Evolutionary conservation across 2,888 invertebrate species (phyloP), one percentile per base, ranked within the genome.

Genomic region (Pinctada fucata): DNA sequence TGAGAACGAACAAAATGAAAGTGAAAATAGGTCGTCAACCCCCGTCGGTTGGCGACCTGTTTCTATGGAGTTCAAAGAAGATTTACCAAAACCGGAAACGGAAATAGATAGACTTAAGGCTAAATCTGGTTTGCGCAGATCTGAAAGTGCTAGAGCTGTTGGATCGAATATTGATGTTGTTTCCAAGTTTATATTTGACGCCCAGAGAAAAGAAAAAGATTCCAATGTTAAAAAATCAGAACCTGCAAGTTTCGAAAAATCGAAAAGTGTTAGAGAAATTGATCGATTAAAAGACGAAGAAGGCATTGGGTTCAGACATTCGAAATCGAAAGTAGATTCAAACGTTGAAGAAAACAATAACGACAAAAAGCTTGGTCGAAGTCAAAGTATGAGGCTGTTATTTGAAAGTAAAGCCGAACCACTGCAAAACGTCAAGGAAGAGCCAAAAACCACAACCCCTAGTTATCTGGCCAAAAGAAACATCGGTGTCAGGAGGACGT

Each of bases 381-480:
- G 84, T 69, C 79, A 86, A 31, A 86, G 86, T 80, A 83, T 82
- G n/a, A 80, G 82, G 73, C 68, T 82, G n/a, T 76, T 79, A 66
- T 78, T 81, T 64, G 81, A 81, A 49, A 79, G 75, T 10, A 73
- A 71, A 50, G 82, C 69, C 0, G 76, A 75, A 3, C 52, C 76
- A 45, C 79, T 77, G 0, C 75, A 47, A 82, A 79, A 75, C 78
- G 82, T 73, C 75, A 80, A 45, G 81, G 78, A 75, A 78, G 82
- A 74, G 69, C 79, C 69, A 79, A 76, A 49, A 50, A 52, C 66
- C 45, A 50, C 80, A 71, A 71, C 69, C 10, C 50, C 68, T 66
- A 50, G 52, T n/a, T 68, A 66, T 68, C 68, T 75, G 45, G 75
- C 52, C 31, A 68, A 69, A n/a, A 58, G 51, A 64, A 69, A 78